Percentiles rank a stretch among this genome's conserved stretches.
Evolutionary conservation across 1,140 invertebrate genomes (phyloP).

Genomic region (Apis dorsata): DNA sequence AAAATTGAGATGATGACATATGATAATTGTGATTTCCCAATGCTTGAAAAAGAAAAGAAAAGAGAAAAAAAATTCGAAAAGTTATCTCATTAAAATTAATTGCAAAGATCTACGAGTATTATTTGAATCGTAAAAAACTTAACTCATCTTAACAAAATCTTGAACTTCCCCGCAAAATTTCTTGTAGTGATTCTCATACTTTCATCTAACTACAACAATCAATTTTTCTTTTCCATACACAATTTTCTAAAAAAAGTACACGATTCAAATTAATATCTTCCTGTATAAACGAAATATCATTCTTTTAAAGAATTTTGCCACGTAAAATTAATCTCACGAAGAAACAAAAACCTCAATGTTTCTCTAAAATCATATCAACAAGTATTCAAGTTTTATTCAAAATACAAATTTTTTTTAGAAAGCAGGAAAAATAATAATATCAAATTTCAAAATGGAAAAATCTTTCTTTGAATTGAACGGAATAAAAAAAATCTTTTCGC

Average conservation of each 20-base stretch:
- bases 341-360: background rate
- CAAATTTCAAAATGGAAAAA: no score
- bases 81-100: slow-evolving; percentile 42
- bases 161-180: background rate
- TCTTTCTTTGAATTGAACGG: no score
- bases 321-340: background rate
- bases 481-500: no score
- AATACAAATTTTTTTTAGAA: no score
- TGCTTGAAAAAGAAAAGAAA: background rate
- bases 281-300: background rate
- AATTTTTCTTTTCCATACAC: background rate
- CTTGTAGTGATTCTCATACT: background rate
- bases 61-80: background rate
- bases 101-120: background rate
- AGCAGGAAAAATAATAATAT: no score
- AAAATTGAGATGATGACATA: background rate
- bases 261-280: background rate
- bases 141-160: background rate
- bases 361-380: no score
- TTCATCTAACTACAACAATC: background rate
- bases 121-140: background rate
- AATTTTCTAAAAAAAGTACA: background rate
- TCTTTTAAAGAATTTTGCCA: background rate
- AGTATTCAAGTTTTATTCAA: no score
- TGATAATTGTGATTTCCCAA: background rate